phyloP scores from a whole-genome alignment of 2,113 vertebrate genomes.

The Daphoenositta chrysoptera region DNA sequence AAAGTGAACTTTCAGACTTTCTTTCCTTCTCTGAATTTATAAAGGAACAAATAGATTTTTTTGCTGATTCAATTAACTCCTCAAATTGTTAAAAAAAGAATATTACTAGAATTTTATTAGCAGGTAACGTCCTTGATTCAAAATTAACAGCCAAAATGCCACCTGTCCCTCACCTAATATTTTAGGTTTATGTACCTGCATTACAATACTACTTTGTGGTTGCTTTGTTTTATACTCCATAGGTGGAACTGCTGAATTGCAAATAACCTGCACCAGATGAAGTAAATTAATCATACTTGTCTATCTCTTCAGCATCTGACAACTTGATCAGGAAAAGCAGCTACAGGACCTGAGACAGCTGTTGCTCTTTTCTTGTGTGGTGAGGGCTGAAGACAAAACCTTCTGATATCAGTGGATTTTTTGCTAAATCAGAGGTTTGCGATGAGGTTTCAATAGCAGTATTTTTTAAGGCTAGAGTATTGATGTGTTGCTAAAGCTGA shows the following conservation, averaged over 20 bases:
- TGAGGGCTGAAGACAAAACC: background rate
- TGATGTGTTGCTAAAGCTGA: background rate
- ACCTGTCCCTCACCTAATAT: background rate
- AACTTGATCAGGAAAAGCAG: background rate
- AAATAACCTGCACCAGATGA: fast-evolving
- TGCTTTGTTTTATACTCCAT: background rate
- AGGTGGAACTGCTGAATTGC: background rate
- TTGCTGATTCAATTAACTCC: background rate
- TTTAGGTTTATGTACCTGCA: background rate
- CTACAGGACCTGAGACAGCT: background rate
- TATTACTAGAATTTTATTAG: background rate
- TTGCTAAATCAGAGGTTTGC: background rate
- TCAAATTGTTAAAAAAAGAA: background rate
- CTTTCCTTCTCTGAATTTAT: background rate
- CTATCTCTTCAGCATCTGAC: background rate
- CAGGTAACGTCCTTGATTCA: fast-evolving
- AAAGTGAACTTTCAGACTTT: background rate
- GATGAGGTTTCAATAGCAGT: background rate
- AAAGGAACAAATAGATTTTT: background rate
- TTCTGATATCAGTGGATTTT: background rate
- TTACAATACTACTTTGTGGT: background rate
- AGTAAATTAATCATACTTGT: background rate
- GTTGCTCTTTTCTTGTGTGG: background rate
- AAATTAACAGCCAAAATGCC: background rate
- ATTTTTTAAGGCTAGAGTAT: background rate